phyloP scores from a whole-genome alignment of 2,113 vertebrate genomes.

The Hippocampus guttulatus region DNA sequence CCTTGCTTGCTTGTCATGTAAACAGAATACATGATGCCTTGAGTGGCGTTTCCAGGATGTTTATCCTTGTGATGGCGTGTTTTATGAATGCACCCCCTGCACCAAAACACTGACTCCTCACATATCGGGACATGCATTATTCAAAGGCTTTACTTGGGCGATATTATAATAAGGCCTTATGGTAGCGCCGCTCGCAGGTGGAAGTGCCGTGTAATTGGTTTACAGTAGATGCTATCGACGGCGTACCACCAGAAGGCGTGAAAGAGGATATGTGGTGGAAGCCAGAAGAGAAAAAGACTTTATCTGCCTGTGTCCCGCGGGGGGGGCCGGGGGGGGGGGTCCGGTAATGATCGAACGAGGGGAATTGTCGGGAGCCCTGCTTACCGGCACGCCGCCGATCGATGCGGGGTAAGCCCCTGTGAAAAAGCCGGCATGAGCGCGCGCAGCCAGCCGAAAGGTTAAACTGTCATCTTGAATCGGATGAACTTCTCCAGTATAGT shows the following conservation, averaged over 20 bases:
- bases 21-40: conserved; percentile 75
- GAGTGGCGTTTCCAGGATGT: conserved; percentile 72
- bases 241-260: conserved; percentile 61
- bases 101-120: conserved; percentile 63
- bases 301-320: conserved; percentile 55
- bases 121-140: conserved; percentile 74
- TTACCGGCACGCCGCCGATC: conserved; percentile 66
- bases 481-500: conserved; percentile 39
- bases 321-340: conserved; percentile 14
- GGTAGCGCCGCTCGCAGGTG: conserved; percentile 53
- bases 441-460: conserved; percentile 61
- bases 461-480: conserved; percentile 69
- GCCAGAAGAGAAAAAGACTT: conserved; percentile 32
- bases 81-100: conserved; percentile 60
- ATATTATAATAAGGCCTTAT: conserved; percentile 72
- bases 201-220: conserved; percentile 76
- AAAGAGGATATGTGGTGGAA: conserved; percentile 58
- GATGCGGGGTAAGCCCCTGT: conserved; percentile 59
- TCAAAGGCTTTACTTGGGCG: conserved; percentile 72
- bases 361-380: conserved; percentile 68
- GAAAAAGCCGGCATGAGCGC: conserved; percentile 57
- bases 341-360: conserved; percentile 67
- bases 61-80: conserved; percentile 68
- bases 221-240: conserved; percentile 73
- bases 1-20: conserved; percentile 72